These are phyloP conservation scores for Drosophila kanapiae DNA, from an alignment of 1,140 invertebrate genomes.

Conservation along the genomic window DNA sequence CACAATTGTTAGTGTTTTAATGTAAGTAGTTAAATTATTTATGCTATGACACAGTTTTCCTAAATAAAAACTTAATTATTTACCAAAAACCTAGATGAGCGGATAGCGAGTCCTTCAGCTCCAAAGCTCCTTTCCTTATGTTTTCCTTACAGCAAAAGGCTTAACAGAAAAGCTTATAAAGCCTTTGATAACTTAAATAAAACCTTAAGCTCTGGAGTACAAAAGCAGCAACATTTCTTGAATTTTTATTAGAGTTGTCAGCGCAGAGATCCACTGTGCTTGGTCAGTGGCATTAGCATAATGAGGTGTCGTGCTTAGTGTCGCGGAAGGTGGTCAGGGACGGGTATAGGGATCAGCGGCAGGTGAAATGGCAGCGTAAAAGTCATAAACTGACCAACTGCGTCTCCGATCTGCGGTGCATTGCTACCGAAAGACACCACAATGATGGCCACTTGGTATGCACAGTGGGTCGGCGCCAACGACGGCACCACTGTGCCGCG, in stretches of 20 bases:
- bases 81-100: no score
- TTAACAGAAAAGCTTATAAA: no score
- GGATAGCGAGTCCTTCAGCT: no score
- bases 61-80: no score
- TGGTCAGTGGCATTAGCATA: slow-evolving; percentile 25
- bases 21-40: no score
- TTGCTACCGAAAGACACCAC: neutral
- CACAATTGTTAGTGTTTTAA: no score
- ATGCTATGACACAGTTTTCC: no score
- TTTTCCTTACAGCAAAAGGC: no score
- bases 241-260: neutral
- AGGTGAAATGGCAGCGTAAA: slow-evolving; percentile 75
- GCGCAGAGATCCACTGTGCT: slow-evolving; percentile 19
- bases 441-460: slow-evolving; percentile 54
- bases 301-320: slow-evolving; percentile 18
- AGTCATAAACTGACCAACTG: slow-evolving; percentile 71
- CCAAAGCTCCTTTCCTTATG: no score
- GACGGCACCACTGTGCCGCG: slow-evolving; percentile 35
- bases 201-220: no score
- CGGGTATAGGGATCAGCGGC: slow-evolving; percentile 4
- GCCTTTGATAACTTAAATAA: no score
- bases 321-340: neutral
- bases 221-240: no score
- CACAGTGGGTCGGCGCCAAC: slow-evolving; percentile 24
- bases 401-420: slow-evolving; percentile 28